Conservation (phyloP, 30 jellyfish, hydroid and myxozoan genomes). For the Sanderia malayensis region DNA sequence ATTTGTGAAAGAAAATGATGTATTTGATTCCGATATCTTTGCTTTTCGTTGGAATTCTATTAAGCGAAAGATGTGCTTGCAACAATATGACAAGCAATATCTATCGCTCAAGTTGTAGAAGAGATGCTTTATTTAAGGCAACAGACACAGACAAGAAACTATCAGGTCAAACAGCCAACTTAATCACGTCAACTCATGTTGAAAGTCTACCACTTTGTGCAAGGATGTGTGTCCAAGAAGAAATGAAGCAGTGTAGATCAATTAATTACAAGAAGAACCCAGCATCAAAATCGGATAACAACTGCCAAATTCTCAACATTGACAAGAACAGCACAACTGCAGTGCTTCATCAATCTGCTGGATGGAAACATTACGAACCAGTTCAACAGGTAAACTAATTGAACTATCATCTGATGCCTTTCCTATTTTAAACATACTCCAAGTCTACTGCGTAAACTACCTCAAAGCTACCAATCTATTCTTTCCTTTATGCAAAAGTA, state of each 20-base stretch:
- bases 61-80: no score
- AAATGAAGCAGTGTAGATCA: constrained; percentile 7
- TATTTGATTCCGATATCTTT: no score
- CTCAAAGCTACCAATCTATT: not conserved
- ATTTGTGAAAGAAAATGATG: no score
- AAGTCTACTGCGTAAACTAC: not conserved
- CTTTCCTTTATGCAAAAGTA: not conserved
- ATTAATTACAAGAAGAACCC: constrained; percentile 22
- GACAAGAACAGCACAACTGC: not conserved
- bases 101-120: constrained; percentile 20
- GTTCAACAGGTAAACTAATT: constrained; percentile 23
- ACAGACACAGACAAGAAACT: constrained; percentile 24
- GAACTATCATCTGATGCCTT: not conserved
- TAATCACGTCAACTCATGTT: not conserved
- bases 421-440: not conserved
- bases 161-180: not conserved
- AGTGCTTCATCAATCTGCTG: not conserved
- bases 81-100: not conserved
- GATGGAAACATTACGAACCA: constrained; percentile 51
- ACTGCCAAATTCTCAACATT: constrained; percentile 34
- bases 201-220: constrained; percentile 13
- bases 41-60: no score
- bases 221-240: constrained; percentile 10
- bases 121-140: constrained; percentile 31
- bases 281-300: constrained; percentile 2